Base-by-base conservation (phyloP, 2,797 vertebrate genomes). In the Petrocephalus schoutedeni region DNA sequence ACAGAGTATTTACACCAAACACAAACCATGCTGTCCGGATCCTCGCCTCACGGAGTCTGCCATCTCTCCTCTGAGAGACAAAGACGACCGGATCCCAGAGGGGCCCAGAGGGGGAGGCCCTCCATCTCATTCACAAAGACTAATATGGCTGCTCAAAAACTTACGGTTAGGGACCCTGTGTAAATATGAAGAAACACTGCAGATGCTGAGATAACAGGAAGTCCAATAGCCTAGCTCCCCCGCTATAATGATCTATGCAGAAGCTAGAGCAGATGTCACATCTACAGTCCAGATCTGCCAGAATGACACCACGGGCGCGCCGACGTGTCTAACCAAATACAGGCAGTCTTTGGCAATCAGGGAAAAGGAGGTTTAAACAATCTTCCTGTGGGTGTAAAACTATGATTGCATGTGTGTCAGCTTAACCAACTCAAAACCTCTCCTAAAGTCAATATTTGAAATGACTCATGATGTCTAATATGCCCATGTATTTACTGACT, bases 141-240 rank as follows among this genome's bases (percentile, higher is more conserved):
- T 7, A 71, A 23, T 57, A 14, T 16, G 9, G 54, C 14, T 16
- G 9, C 54, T 16, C 14, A 16, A 57, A 14, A 10, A 14, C 2
- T 8, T 45, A 41, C 19, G 45, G 1, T 12, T 54, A 12, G 53
- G 6, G 53, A 54, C 53, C 12, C 12, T 1, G 71, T 77, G 71
- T 45, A 45, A 51, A 93, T 92, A 94, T 94, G 93, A 91, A 2
- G 1, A 91, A 94, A 94, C 92, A 94, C 10, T 87, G 28, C 71
- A 10, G 41, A 0, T 36, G 64, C 87, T 88, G 87, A 51, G 28
- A 90, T 77, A 0, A 80, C 87, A 92, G 84, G 83, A 85, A 77
- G 54, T 91, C 53, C 1, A n/a, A 41, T 9, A 12, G 23, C 53
- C 53, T 58, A 32, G 21, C 21, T 57, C 9, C 0, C 12, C 4